Conservation (phyloP, 2,888 invertebrate species). For the Buathra laborator region DNA sequence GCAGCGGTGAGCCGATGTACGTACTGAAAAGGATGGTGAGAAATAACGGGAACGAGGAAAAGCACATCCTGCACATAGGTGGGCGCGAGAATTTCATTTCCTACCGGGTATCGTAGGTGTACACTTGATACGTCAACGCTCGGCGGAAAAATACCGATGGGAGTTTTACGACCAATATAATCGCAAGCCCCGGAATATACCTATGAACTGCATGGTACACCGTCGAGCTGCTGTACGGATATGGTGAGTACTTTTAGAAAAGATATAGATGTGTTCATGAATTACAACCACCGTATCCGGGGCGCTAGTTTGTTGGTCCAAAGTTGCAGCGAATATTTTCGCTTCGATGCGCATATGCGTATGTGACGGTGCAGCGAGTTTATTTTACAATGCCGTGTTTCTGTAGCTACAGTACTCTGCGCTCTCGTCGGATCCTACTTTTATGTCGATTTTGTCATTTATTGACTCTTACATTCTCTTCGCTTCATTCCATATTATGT, state of each 20-base stretch:
- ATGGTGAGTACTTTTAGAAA: conserved; percentile 22
- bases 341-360: background rate
- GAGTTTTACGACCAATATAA: conserved; percentile 41
- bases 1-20: background rate
- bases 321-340: conserved; percentile 26
- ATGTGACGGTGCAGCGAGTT: background rate
- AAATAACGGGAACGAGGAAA: background rate
- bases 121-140: background rate
- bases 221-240: background rate
- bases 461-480: too few species aligned
- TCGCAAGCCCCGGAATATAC: conserved; percentile 9
- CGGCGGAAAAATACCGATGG: conserved; percentile 20
- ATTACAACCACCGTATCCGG: background rate
- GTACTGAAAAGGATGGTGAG: conserved; percentile 17
- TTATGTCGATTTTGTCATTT: background rate
- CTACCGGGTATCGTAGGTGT: background rate
- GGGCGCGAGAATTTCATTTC: conserved; percentile 11
- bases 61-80: background rate
- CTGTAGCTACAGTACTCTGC: background rate
- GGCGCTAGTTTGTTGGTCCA: conserved; percentile 29
- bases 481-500: too few species aligned
- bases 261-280: conserved; percentile 12
- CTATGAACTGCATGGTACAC: background rate
- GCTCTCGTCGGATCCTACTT: background rate
- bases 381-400: background rate